Conservation (phyloP, 2,888 invertebrate genomes). For the Acrobasis suavella region DNA sequence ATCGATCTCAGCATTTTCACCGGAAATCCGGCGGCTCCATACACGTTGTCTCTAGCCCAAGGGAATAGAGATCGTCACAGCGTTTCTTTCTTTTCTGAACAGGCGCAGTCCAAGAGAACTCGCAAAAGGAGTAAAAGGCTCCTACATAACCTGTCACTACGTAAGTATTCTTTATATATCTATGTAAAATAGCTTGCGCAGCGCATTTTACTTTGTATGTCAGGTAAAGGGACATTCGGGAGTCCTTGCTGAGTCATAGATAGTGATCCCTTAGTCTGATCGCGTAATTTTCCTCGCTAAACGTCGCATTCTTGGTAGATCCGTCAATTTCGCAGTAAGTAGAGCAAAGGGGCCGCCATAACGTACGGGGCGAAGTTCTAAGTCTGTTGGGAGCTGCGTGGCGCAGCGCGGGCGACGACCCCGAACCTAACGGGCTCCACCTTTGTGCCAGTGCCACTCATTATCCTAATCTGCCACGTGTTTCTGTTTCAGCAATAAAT, state of each 20-base stretch:
- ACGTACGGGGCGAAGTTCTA: conserved; percentile 43
- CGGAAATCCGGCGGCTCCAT: conserved; percentile 79
- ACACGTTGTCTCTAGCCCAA: conserved; percentile 78
- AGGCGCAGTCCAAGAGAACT: conserved; percentile 81
- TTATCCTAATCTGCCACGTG: conserved; percentile 74
- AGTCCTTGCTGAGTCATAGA: conserved; percentile 53
- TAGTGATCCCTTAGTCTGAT: conserved; percentile 41
- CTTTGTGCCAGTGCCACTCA: conserved; percentile 39
- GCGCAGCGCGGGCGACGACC: conserved; percentile 71
- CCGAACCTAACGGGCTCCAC: conserved; percentile 50
- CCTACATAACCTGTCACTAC: conserved; percentile 83
- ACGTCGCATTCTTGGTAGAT: conserved; percentile 41
- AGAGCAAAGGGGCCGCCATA: conserved; percentile 55
- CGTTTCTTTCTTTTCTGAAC: conserved; percentile 82
- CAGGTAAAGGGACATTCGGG: conserved; percentile 20
- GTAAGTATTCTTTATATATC: conserved; percentile 71
- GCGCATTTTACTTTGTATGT: conserved; percentile 42
- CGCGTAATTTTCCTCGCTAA: conserved; percentile 43
- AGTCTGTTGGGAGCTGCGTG: conserved; percentile 42
- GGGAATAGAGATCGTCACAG: conserved; percentile 76
- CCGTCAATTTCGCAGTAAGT: conserved; percentile 53
- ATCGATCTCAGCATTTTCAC: conserved; percentile 52
- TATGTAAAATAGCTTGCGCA: conserved; percentile 45
- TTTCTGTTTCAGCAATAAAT: conserved; percentile 89
- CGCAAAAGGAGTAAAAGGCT: conserved; percentile 83